These are phyloP conservation scores for Pocillopora grandis DNA, from an alignment of 92 coral and sea anemone species.

Conservation along the genomic window DNA sequence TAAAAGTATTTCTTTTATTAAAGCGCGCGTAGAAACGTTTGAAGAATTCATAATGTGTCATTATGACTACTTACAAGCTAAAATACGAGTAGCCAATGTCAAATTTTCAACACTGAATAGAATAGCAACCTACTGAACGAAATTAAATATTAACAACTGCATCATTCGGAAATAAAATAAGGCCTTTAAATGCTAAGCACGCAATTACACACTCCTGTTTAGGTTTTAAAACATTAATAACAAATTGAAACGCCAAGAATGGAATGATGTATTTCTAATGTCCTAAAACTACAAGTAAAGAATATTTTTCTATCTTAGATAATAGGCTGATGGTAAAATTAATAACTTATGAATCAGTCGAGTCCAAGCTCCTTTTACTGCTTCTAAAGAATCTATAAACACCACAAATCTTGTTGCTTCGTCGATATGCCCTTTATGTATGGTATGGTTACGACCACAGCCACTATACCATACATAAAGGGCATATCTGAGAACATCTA, in stretches of 20 bases:
- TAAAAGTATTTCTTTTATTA: too few relatives aligned
- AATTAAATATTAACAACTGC: constrained; percentile 25
- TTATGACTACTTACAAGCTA: neutral
- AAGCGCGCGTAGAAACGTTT: too few relatives aligned
- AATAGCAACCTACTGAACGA: constrained; percentile 21
- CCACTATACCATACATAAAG: too few relatives aligned
- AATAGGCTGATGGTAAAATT: too few relatives aligned
- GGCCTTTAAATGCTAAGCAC: constrained; percentile 16
- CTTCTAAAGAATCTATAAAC: neutral
- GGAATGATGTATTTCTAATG: too few relatives aligned
- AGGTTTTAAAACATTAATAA: constrained; percentile 7
- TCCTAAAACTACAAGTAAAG: neutral
- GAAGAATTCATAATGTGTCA: too few relatives aligned
- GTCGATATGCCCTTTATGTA: too few relatives aligned
- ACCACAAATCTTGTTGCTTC: constrained; percentile 5
- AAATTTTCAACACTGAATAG: constrained; percentile 1
- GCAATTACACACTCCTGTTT: neutral
- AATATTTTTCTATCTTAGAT: too few relatives aligned
- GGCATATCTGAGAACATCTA: too few relatives aligned
- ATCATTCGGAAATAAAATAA: neutral
- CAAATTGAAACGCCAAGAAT: neutral
- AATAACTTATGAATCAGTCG: neutral
- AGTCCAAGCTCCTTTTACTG: neutral
- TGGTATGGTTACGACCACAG: too few relatives aligned
- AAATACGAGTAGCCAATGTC: neutral